Percentiles rank a stretch among this genome's conserved stretches.
Conservation (phyloP, 2,797 vertebrate species). For the Fundulus diaphanus region DNA sequence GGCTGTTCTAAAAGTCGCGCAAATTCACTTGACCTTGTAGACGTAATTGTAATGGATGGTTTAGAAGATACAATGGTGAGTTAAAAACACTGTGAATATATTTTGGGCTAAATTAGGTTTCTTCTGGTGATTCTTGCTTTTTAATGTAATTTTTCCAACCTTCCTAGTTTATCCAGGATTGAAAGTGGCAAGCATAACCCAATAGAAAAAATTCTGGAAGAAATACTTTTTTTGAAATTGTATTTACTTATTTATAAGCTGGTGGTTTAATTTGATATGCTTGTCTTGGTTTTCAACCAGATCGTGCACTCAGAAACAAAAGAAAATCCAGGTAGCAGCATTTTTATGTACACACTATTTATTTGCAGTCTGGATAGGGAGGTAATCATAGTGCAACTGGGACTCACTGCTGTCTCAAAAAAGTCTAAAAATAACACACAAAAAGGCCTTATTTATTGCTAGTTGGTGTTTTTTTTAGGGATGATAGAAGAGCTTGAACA, state of each 20-base stretch:
- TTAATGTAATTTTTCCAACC: background rate
- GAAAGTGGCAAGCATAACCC: too few relatives aligned
- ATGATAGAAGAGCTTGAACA: too few relatives aligned
- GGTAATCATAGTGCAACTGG: too few relatives aligned
- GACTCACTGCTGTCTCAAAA: too few relatives aligned
- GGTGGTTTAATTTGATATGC: background rate
- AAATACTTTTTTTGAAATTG: too few relatives aligned
- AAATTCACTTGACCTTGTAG: background rate
- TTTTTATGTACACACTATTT: too few relatives aligned
- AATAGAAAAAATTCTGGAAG: too few relatives aligned
- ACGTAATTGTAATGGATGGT: background rate
- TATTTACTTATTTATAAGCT: too few relatives aligned
- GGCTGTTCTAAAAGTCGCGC: background rate
- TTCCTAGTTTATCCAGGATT: background rate
- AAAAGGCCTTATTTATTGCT: too few relatives aligned
- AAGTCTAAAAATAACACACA: too few relatives aligned
- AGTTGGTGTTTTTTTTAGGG: too few relatives aligned
- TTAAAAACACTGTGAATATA: background rate
- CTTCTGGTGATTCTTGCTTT: background rate
- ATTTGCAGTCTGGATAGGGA: background rate
- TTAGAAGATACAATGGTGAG: background rate
- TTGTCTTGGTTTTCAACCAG: too few relatives aligned
- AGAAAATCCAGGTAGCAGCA: background rate
- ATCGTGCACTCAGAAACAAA: background rate
- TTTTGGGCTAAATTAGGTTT: background rate